A percentile compares a stretch with the other conserved stretches of the same genome.
These are phyloP conservation scores for Oceanites oceanicus DNA, from an alignment of 2,113 vertebrate genomes.

Conservation along the genomic window DNA sequence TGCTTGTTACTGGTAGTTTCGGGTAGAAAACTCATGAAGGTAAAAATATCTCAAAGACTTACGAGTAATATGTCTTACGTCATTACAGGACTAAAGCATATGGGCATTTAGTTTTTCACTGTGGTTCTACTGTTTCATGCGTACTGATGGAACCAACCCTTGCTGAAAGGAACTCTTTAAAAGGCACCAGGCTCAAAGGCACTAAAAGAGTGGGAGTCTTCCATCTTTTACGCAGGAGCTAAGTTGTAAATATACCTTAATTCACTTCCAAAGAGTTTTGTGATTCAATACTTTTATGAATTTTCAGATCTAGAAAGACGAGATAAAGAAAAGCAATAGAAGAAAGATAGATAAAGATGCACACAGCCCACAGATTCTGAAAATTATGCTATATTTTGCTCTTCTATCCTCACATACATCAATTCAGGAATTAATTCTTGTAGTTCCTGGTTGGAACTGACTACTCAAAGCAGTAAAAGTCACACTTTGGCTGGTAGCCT, in stretches of 20 bases:
- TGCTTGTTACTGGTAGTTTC: neutral
- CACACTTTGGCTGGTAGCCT: constrained; percentile 3
- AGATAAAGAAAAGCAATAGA: neutral
- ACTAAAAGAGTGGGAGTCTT: neutral
- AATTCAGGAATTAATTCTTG: neutral
- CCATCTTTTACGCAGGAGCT: neutral
- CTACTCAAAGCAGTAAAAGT: neutral
- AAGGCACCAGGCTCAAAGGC: neutral
- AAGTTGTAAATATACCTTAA: neutral
- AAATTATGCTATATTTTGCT: neutral
- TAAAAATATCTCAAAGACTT: neutral
- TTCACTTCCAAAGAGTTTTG: neutral
- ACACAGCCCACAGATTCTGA: neutral
- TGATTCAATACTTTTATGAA: neutral
- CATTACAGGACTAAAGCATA: neutral
- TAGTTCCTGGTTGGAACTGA: neutral
- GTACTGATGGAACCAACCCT: neutral
- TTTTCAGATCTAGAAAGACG: neutral
- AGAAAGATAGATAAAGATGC: no score
- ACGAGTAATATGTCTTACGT: neutral
- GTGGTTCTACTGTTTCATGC: neutral
- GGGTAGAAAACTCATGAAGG: neutral
- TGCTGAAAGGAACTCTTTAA: neutral
- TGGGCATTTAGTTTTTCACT: neutral
- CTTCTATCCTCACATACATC: neutral